Evolutionary conservation across 1,140 invertebrate genomes (phyloP), one percentile per base, ranked within the genome.

Genomic region (Andricus grossulariae): DNA sequence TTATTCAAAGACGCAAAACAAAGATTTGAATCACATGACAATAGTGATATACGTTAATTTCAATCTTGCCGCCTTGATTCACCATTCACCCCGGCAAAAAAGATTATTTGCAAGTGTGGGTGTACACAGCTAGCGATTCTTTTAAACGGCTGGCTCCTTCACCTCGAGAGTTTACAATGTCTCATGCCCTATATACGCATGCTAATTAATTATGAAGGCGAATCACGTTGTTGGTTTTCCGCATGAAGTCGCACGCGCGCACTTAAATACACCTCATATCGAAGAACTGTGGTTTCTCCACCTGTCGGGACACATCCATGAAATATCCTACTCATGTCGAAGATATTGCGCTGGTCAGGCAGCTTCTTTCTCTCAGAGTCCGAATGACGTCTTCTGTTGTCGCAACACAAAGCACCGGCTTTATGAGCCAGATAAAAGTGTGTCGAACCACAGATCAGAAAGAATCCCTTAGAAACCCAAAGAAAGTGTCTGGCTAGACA

Each of bases 141-240:
- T 39, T 25, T 45, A 45, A 45, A 16, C 3, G 18, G 45, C 15
- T 15, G 21, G 25, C 25, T n/a, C 60, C 21, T 66, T 66, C 25
- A 66, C 60, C 60, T n/a, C 21, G 32, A 13, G n/a, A 21, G 25
- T 15, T 66, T 45, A 55, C 21, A 66, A 39, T 39, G 60, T 66
- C 60, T n/a, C 3, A 10, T 39, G 60, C 60, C 32, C 60, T 66
- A 66, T 66, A 66, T 39, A 66, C 60, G 25, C 60, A 66, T 45
- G 25, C 15, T 66, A 39, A 32, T 32, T 32, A 32, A 66, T 66
- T 39, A 8, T 13, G 32, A 66, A 66, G n/a, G 32, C 60, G 15
- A 12, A 32, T 45, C 32, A 66, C 60, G 60, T 66, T 45, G n/a
- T 66, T 66, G 60, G 15, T 66, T 66, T 66, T 66, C 60, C 60